Base-by-base conservation (phyloP, 2,888 invertebrate species). In the Pachycephus smyrnensis region DNA sequence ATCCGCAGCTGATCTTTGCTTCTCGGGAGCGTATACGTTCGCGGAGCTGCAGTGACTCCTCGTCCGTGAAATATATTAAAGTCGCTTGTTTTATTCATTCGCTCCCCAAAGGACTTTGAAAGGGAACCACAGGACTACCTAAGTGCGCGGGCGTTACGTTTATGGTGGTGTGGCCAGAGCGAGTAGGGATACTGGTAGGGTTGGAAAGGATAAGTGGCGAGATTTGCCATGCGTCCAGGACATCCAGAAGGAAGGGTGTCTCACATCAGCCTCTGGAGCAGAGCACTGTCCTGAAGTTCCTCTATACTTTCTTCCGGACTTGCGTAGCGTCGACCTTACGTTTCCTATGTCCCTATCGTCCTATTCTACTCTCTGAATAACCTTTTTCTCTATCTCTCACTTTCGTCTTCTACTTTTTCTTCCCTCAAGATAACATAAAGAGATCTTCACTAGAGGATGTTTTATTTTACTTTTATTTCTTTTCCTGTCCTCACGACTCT, bases 21-120 rank as follows among this genome's bases (percentile, higher is more conserved):
- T 55, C 55, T 68, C 77, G 79, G 77, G 78, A 78, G 40, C 68
- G 75, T 73, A 73, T 40, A 77, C 36, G 69, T 77, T 74, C 36
- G 69, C 74, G 33, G 73, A 73, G 76, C 55, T 40, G 40, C 76
- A 37, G 6, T 35, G 68, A 75, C 76, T 55, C 23, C 71, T 31
- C 75, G 78, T 80, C 68, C 80, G 33, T 68, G 31, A 78, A 80
- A 78, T 79, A 76, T 73, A 77, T 75, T 77, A 76, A 78, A 77
- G 76, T 78, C 78, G 71, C 55, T 75, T 80, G 80, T 81, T 81
- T 81, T 81, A 81, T 81, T 81, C 80, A 81, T 81, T 78, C 69
- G 76, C 68, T 78, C 68, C 75, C 33, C 69, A 69, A 76, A 40
- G 69, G 75, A 73, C 69, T 32, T 75, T 69, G 30, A 73, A 31